Percentiles rank a stretch among this genome's conserved stretches.
Evolutionary conservation across 2,888 invertebrate species (phyloP).

Genomic region (Achlya flavicornis): DNA sequence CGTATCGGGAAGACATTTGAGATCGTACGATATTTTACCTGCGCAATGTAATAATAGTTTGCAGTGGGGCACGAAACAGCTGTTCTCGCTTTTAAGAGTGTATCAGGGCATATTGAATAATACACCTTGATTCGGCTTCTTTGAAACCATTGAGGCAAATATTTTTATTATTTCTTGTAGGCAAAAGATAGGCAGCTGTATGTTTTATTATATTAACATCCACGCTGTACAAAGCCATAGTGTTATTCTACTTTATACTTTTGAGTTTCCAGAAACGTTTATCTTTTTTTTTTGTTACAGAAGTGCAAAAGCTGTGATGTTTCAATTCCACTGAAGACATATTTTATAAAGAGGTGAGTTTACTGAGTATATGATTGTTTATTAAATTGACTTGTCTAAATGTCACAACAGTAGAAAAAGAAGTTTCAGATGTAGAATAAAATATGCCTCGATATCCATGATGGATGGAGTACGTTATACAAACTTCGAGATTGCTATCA

Average conservation of each 20-base stretch:
- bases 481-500: constrained; percentile 45
- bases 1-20: constrained; percentile 35
- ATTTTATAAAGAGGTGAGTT: constrained; percentile 63
- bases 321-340: constrained; percentile 57
- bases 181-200: constrained; percentile 35
- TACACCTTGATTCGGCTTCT: constrained; percentile 50
- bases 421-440: constrained; percentile 18
- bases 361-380: constrained; percentile 12
- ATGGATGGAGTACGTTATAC: constrained; percentile 35
- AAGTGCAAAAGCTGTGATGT: constrained; percentile 77
- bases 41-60: constrained; percentile 59
- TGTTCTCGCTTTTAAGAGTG: constrained; percentile 59
- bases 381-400: constrained; percentile 10
- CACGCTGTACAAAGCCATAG: background rate
- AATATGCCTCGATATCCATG: constrained; percentile 26
- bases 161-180: constrained; percentile 30
- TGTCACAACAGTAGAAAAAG: constrained; percentile 8
- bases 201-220: constrained; percentile 29
- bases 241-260: background rate
- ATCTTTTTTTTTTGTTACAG: constrained; percentile 61
- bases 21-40: constrained; percentile 69
- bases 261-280: constrained; percentile 25
- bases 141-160: constrained; percentile 36
- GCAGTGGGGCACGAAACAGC: constrained; percentile 56
- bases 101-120: constrained; percentile 52